A percentile compares a stretch with the other conserved stretches of the same genome.
Evolutionary conservation across 2,888 invertebrate genomes (phyloP).

Genomic region (Mylabris sibirica): DNA sequence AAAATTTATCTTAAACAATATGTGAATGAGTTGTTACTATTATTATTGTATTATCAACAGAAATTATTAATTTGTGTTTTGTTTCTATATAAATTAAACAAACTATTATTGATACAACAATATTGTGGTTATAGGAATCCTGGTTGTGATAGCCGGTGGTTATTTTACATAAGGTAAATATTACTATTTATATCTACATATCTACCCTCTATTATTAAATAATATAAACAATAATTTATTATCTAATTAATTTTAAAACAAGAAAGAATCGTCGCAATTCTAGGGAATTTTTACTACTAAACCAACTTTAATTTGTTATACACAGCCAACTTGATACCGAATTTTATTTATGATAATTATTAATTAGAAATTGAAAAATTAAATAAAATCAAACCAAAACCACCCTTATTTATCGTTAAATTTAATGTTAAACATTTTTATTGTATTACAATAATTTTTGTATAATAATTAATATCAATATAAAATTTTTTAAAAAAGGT

Average conservation of each 20-base stretch:
- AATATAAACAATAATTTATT: no score
- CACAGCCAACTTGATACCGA: no score
- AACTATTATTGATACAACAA: constrained; percentile 39
- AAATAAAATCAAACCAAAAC: no score
- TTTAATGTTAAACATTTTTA: no score
- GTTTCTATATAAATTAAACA: constrained; percentile 44
- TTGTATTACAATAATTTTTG: no score
- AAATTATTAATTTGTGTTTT: constrained; percentile 51
- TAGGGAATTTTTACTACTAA: not conserved
- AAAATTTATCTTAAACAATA: not conserved
- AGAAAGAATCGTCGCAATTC: not conserved
- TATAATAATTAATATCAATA: no score
- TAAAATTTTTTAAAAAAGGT: no score
- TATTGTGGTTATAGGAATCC: constrained; percentile 50
- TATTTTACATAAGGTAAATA: constrained; percentile 57
- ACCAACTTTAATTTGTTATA: not conserved
- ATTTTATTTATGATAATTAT: no score
- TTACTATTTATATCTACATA: constrained; percentile 37
- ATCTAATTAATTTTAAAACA: not conserved
- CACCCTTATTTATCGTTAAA: no score
- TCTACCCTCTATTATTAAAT: constrained; percentile 47
- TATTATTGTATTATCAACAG: not conserved
- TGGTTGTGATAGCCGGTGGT: constrained; percentile 55
- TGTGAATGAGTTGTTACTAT: not conserved
- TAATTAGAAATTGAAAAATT: no score